Evolutionary conservation across 2,113 vertebrate species (phyloP).

Genomic region (Xenopus borealis): DNA sequence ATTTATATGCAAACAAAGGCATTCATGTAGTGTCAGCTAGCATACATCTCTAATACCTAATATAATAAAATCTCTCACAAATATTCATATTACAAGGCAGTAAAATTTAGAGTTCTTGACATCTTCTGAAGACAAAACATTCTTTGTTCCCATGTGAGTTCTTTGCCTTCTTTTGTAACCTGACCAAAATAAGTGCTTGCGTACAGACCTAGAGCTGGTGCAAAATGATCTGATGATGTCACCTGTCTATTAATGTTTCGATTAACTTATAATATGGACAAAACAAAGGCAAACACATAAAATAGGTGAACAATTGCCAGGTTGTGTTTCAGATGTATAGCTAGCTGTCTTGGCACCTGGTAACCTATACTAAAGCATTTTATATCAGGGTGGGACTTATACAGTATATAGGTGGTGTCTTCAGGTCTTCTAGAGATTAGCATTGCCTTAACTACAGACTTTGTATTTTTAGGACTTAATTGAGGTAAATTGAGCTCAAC

Average conservation of each 20-base stretch:
- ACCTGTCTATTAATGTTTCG: slow-evolving; percentile 9
- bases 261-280: not conserved
- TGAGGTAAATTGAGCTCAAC: too few relatives aligned
- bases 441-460: too few relatives aligned
- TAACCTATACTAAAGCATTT: too few relatives aligned
- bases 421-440: too few relatives aligned
- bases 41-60: not conserved
- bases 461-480: too few relatives aligned
- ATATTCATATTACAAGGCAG: slow-evolving; percentile 14
- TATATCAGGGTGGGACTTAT: too few relatives aligned
- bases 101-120: slow-evolving; percentile 9
- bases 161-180: slow-evolving; percentile 5
- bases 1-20: too few relatives aligned
- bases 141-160: slow-evolving; percentile 16
- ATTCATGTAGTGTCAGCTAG: not conserved
- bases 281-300: not conserved
- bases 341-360: too few relatives aligned
- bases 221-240: not conserved
- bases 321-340: too few relatives aligned
- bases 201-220: not conserved
- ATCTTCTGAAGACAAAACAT: not conserved
- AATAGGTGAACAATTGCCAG: not conserved
- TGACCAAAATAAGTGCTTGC: not conserved
- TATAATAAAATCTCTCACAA: slow-evolving; percentile 7
- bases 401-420: too few relatives aligned